phyloP scores from a whole-genome alignment of 1,140 invertebrate genomes.

The Drosophila simulans region DNA sequence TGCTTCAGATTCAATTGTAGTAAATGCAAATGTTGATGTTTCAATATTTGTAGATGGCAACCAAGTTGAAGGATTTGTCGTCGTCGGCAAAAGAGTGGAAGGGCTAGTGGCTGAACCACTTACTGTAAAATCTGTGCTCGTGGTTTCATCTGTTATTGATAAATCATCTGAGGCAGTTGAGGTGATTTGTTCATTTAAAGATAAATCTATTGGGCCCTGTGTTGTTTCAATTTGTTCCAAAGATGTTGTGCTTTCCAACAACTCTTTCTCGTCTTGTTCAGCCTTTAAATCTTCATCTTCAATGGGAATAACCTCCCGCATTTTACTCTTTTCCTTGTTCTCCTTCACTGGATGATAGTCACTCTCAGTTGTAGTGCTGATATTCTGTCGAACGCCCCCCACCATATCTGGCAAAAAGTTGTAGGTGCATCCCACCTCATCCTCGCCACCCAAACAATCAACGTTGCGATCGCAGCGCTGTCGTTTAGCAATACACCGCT shows the following conservation, averaged over 20 bases:
- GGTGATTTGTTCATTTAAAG: background rate
- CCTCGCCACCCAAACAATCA: constrained; percentile 91
- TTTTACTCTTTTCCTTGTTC: constrained; percentile 4
- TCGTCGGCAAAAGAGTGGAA: background rate
- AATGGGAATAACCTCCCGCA: constrained; percentile 45
- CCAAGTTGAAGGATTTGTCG: too few species aligned
- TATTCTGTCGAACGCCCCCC: constrained; percentile 38
- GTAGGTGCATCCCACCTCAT: constrained; percentile 88
- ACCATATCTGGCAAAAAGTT: constrained; percentile 79
- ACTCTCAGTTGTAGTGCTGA: constrained; percentile 58
- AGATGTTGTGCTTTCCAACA: background rate
- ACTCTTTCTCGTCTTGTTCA: constrained; percentile 3
- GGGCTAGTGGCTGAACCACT: constrained; percentile 2
- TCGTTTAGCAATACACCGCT: constrained; percentile 88
- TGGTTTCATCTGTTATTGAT: background rate
- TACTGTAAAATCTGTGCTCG: background rate
- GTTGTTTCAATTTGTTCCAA: constrained; percentile 6
- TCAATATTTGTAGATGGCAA: background rate
- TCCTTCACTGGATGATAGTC: constrained; percentile 59
- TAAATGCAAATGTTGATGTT: background rate
- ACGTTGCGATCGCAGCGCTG: constrained; percentile 89
- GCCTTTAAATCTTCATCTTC: constrained; percentile 44
- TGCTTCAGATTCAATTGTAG: background rate
- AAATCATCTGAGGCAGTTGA: background rate
- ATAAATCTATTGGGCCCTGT: background rate